Evolutionary conservation across 2,797 vertebrate species (phyloP), one percentile per base, ranked within the genome.

Genomic region (Mus caroli): DNA sequence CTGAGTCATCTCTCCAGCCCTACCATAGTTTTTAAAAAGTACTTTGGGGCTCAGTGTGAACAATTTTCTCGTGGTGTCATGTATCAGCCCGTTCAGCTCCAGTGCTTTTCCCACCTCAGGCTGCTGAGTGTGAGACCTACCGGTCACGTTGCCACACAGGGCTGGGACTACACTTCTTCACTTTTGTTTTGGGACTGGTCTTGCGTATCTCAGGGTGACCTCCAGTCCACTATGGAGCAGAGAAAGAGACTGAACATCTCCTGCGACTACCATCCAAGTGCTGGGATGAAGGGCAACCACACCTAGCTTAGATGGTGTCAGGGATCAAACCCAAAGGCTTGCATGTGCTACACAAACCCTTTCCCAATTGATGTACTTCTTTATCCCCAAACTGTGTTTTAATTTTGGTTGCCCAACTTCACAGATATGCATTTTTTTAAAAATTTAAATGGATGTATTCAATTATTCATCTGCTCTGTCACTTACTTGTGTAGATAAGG

Each of bases 41-140:
- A 85, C 77, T 69, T 40, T 77, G 67, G 91, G n/a, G 37, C 34
- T 67, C 40, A 93, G 75, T n/a, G 83, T 60, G 58, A 77, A 52
- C 77, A n/a, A 56, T 28, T 78, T 73, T 46, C 5, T 52, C 79
- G 77, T 62, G 22, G n/a, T 67, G 34, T 19, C 15, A 19, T 19
- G 15, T n/a, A 10, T 71, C 17, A 37, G 7, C 37, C 52, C 37
- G 15, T 54, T 50, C 67, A 22, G 13, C 5, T 40, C 20, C 8
- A 6, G 7, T 3, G 82, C 37, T 71, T 37, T 80, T 58, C 26
- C 17, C 12, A 26, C n/a, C 24, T 40, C 52, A 46, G 52, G 3
- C n/a, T 88, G 10, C 28, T 14, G 8, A n/a, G 40, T n/a, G 56
- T 24, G 46, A 17, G 54, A 62, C 15, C 37, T 58, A 5, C 9